These are phyloP conservation scores for Trachelus tabidus DNA, from an alignment of 2,888 invertebrate species.

Conservation along the genomic window DNA sequence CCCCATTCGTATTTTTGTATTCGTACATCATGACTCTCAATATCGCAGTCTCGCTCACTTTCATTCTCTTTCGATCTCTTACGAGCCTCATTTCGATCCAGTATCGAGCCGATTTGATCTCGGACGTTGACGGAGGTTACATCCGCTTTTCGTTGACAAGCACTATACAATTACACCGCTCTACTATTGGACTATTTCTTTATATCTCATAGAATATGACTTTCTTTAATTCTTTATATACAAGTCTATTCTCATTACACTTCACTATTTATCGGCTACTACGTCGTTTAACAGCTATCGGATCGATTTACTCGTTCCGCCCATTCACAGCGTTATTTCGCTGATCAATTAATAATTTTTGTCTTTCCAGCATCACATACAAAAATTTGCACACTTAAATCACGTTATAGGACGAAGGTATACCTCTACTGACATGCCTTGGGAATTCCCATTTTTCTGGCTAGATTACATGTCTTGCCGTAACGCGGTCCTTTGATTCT, in stretches of 20 bases:
- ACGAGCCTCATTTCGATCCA: not conserved
- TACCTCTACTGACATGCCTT: not conserved
- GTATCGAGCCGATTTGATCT: not conserved
- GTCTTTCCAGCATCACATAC: constrained; percentile 5
- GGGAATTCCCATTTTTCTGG: not conserved
- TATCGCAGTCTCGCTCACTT: not conserved
- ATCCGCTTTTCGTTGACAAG: constrained; percentile 44
- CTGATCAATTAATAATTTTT: not conserved
- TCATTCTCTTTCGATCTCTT: not conserved
- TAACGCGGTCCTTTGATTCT: not conserved
- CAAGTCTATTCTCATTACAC: constrained; percentile 43
- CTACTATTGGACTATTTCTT: constrained; percentile 32
- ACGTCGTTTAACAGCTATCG: not conserved
- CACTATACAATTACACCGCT: constrained; percentile 45
- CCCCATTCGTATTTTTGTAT: not conserved
- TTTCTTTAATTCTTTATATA: constrained; percentile 55
- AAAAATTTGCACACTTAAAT: not conserved
- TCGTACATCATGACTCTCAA: not conserved
- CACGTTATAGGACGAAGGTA: not conserved
- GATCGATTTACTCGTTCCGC: not conserved
- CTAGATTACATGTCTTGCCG: not conserved
- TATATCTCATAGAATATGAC: constrained; percentile 50
- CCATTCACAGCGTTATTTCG: constrained; percentile 1
- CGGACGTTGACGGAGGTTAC: not conserved
- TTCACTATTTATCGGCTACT: constrained; percentile 3